phyloP scores from a whole-genome alignment of 2,113 vertebrate species.

The Thinocorus orbignyianus region DNA sequence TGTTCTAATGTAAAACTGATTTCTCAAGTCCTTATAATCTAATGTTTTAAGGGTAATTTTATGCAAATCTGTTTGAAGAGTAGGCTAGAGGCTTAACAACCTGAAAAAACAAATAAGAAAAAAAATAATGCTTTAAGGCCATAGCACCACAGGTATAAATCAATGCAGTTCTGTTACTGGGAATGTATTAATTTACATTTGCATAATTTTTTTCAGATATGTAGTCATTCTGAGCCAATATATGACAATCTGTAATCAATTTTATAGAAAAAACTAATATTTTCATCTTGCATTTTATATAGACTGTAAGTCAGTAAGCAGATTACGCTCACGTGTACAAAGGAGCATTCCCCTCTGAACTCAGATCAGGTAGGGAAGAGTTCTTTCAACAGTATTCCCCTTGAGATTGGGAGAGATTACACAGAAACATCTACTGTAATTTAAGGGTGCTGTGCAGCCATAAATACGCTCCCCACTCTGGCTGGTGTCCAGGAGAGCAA shows the following conservation, averaged over 20 bases:
- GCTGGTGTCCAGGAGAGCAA: not conserved
- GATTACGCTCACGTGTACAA: not conserved
- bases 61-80: not conserved
- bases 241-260: not conserved
- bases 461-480: not conserved
- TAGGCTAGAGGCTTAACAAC: not conserved
- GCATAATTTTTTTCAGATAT: not conserved
- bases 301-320: not conserved
- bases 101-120: not conserved
- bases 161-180: not conserved
- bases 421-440: not conserved
- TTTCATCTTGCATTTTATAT: not conserved
- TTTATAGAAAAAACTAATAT: not conserved
- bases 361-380: accelerated
- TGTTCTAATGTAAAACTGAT: constrained; percentile 8
- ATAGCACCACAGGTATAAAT: not conserved
- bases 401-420: not conserved
- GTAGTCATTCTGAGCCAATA: not conserved
- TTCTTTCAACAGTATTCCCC: not conserved
- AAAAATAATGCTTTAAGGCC: not conserved
- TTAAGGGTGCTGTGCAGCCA: not conserved
- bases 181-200: not conserved
- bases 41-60: constrained; percentile 12
- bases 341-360: not conserved
- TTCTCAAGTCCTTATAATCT: constrained; percentile 1